Evolutionary conservation across 2,888 invertebrate species (phyloP).

Genomic region (Pammene fasciana): DNA sequence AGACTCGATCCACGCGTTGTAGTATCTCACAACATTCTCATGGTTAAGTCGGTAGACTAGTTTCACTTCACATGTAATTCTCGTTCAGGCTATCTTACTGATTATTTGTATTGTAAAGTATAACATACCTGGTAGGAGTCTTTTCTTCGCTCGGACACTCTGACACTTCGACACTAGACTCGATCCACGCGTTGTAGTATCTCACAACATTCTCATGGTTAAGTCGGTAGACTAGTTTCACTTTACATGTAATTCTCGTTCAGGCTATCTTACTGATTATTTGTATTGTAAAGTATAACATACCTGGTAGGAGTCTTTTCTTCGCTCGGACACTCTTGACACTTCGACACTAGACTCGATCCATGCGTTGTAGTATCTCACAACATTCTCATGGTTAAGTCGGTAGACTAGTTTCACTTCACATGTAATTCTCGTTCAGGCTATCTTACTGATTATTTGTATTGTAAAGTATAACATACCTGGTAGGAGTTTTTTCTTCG

Average conservation of each 20-base stretch:
- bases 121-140: slow-evolving; percentile 44
- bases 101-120: no score
- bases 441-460: no score
- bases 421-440: no score
- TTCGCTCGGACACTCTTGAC: slow-evolving; percentile 43
- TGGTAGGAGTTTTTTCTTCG: slow-evolving; percentile 53
- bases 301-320: slow-evolving; percentile 56
- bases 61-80: slow-evolving; percentile 97
- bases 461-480: no score
- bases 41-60: slow-evolving; percentile 96
- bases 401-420: slow-evolving; percentile 97
- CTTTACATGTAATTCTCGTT: slow-evolving; percentile 97
- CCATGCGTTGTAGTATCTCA: slow-evolving; percentile 98
- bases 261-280: no score
- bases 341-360: slow-evolving; percentile 85
- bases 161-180: slow-evolving; percentile 68
- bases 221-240: slow-evolving; percentile 94
- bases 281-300: no score
- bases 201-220: slow-evolving; percentile 99
- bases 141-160: slow-evolving; percentile 47
- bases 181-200: slow-evolving; percentile 99
- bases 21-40: slow-evolving; percentile 98
- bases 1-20: slow-evolving; percentile 97
- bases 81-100: no score
- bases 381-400: slow-evolving; percentile 98